Percentiles rank a stretch among this genome's conserved stretches.
Conservation (phyloP, 2,797 vertebrate genomes). For the Syngnathus rostellatus region DNA sequence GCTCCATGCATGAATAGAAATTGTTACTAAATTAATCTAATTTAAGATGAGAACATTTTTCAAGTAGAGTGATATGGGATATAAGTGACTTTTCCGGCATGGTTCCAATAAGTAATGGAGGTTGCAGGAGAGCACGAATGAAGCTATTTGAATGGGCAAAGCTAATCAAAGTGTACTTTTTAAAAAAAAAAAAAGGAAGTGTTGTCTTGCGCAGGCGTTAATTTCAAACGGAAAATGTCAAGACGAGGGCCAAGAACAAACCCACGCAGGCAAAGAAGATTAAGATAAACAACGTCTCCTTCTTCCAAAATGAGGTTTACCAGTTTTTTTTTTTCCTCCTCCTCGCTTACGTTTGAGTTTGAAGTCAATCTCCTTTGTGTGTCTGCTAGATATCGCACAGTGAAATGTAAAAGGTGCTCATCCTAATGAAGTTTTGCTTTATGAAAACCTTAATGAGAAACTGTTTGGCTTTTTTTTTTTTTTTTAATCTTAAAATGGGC, state of each 20-base stretch:
- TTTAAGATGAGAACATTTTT: neutral
- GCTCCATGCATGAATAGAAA: neutral
- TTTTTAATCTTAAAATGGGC: neutral
- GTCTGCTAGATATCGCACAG: neutral
- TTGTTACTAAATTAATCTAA: neutral
- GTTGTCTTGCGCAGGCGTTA: neutral
- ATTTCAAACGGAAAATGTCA: neutral
- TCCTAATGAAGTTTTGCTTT: neutral
- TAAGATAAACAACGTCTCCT: constrained; percentile 2
- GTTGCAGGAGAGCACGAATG: neutral
- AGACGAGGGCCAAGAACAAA: constrained; percentile 3
- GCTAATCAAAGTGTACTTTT: neutral
- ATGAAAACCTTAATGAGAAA: neutral
- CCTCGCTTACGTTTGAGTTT: neutral
- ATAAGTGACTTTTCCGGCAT: neutral
- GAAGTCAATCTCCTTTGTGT: neutral
- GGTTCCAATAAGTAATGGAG: neutral
- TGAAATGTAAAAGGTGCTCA: neutral
- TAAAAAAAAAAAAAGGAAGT: neutral
- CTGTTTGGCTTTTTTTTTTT: neutral
- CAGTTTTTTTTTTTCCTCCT: neutral
- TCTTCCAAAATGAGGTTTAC: neutral
- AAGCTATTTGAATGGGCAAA: neutral
- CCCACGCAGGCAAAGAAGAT: constrained; percentile 3
- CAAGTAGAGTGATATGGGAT: neutral